Percentiles rank a stretch among this genome's conserved stretches.
Conservation (phyloP, 2,113 vertebrate species). For the Donacobius atricapilla region DNA sequence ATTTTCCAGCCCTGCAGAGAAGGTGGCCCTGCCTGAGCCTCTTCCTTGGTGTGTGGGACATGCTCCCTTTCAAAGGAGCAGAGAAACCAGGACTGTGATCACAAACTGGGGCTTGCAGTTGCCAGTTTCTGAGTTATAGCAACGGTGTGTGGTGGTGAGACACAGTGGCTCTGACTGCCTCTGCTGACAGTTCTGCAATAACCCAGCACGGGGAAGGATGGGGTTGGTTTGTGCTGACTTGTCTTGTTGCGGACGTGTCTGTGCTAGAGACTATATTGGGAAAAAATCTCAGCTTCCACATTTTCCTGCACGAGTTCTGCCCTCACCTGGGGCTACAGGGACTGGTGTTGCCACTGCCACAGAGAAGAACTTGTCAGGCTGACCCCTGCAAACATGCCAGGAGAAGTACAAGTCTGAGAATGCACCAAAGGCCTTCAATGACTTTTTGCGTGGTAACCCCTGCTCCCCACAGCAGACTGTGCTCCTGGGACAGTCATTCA, state of each 20-base stretch:
- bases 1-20: not conserved
- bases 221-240: not conserved
- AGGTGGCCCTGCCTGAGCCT: not conserved
- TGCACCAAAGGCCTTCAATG: not conserved
- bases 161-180: not conserved
- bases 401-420: not conserved
- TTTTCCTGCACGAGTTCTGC: not conserved
- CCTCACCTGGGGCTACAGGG: not conserved
- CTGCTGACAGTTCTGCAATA: not conserved
- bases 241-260: not conserved
- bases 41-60: fast-evolving
- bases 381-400: not conserved
- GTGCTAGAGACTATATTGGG: not conserved
- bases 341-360: not conserved
- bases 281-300: not conserved
- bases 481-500: not conserved
- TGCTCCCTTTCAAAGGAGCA: not conserved
- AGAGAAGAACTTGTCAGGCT: not conserved
- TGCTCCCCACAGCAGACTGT: not conserved
- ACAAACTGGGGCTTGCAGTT: not conserved
- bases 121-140: not conserved
- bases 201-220: not conserved
- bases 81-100: not conserved
- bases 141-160: fast-evolving
- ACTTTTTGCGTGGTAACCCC: fast-evolving